These are phyloP conservation scores for Copsychus sechellarum DNA, from an alignment of 2,113 vertebrate species.

Conservation along the genomic window DNA sequence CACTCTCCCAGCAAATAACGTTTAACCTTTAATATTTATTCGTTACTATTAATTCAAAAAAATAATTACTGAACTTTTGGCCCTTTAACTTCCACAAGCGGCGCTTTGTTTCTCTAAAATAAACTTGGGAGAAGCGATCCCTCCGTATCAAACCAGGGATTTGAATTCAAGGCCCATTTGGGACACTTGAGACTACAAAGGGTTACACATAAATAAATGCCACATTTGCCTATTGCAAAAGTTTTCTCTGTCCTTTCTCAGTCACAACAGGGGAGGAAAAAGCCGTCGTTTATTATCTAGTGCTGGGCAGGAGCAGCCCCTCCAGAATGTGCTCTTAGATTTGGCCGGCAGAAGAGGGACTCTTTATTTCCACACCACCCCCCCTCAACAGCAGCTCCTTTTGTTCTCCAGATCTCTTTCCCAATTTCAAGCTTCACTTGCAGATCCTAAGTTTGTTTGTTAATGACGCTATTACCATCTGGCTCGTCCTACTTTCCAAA, in stretches of 20 bases:
- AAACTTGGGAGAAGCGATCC: slow-evolving; percentile 55
- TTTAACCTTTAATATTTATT: slow-evolving; percentile 63
- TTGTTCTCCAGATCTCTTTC: slow-evolving; percentile 87
- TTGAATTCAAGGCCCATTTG: slow-evolving; percentile 70
- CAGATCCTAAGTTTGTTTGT: slow-evolving; percentile 84
- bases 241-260: slow-evolving; percentile 77
- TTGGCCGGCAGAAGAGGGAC: slow-evolving; percentile 72
- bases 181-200: slow-evolving; percentile 76
- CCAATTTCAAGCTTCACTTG: slow-evolving; percentile 85
- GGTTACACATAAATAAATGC: slow-evolving; percentile 77
- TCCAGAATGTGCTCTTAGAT: slow-evolving; percentile 74
- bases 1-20: neutral
- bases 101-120: slow-evolving; percentile 72
- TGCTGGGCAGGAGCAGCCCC: slow-evolving; percentile 71
- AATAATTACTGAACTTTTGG: slow-evolving; percentile 70
- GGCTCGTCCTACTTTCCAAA: slow-evolving; percentile 88
- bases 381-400: slow-evolving; percentile 84
- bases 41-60: slow-evolving; percentile 56
- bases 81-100: slow-evolving; percentile 58
- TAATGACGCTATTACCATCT: slow-evolving; percentile 88
- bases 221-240: slow-evolving; percentile 77
- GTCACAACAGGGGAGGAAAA: slow-evolving; percentile 74
- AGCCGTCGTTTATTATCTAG: slow-evolving; percentile 73
- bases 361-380: neutral
- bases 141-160: slow-evolving; percentile 52